Percentiles rank a stretch among this genome's conserved stretches.
phyloP scores from a whole-genome alignment of 1,140 invertebrate species.

The Pogonus chalceus region DNA sequence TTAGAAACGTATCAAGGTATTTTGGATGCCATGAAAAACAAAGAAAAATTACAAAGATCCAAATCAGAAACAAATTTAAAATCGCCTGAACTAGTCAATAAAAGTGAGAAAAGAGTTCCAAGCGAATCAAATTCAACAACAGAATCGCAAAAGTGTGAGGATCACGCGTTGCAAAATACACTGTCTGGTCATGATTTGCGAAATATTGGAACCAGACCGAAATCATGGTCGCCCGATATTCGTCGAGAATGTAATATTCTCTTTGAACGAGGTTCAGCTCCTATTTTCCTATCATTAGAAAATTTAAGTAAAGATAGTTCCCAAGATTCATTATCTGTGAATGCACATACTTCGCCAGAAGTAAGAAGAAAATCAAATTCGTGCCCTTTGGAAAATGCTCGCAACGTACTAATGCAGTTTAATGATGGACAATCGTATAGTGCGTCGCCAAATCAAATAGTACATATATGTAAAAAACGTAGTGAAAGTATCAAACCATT shows the following conservation, averaged over 20 bases:
- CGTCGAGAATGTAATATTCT: constrained; percentile 13
- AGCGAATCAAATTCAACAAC: constrained; percentile 45
- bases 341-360: not conserved
- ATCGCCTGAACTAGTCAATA: constrained; percentile 47
- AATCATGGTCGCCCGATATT: constrained; percentile 73
- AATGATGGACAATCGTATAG: constrained; percentile 76
- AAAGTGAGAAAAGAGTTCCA: constrained; percentile 34
- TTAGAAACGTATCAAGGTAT: constrained; percentile 93
- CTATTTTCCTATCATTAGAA: constrained; percentile 49
- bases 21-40: constrained; percentile 91
- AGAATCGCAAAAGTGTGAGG: constrained; percentile 37
- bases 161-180: constrained; percentile 28
- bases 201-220: constrained; percentile 44
- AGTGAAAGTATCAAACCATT: constrained; percentile 43
- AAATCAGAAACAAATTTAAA: constrained; percentile 89
- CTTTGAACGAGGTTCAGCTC: constrained; percentile 40
- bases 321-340: not conserved
- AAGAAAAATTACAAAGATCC: constrained; percentile 80
- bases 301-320: constrained; percentile 42
- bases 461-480: constrained; percentile 49
- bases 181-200: constrained; percentile 27
- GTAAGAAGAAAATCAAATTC: not conserved
- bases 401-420: constrained; percentile 71
- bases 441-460: constrained; percentile 80
- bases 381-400: constrained; percentile 27